A percentile compares a stretch with the other conserved stretches of the same genome.
Conservation (phyloP, 1,140 invertebrate species). For the Portunus trituberculatus region DNA sequence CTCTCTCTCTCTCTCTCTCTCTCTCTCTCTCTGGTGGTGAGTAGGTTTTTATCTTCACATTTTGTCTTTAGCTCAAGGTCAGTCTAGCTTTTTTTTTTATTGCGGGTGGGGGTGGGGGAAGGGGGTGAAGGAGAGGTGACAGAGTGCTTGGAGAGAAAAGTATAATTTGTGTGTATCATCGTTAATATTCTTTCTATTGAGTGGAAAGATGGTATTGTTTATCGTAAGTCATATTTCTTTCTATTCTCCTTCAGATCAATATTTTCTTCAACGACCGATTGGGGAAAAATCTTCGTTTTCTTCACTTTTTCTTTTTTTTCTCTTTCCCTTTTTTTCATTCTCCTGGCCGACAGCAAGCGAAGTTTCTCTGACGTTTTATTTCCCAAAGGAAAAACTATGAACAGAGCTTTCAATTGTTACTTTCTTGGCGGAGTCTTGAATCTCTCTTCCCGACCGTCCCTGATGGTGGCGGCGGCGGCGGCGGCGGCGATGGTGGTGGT, state of each 20-base stretch:
- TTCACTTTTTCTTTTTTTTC: too few relatives aligned
- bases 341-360: neutral
- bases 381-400: neutral
- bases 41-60: neutral
- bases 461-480: neutral
- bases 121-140: too few relatives aligned
- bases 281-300: too few relatives aligned
- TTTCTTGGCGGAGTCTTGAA: neutral
- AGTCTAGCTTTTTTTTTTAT: neutral
- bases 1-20: too few relatives aligned
- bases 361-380: constrained; percentile 4
- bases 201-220: neutral
- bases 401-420: neutral
- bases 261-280: too few relatives aligned
- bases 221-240: neutral
- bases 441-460: neutral
- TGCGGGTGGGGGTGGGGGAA: too few relatives aligned
- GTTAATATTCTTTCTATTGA: neutral
- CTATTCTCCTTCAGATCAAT: neutral
- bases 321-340: neutral
- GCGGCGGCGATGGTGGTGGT: too few relatives aligned
- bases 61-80: neutral
- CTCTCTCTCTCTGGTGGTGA: too few relatives aligned
- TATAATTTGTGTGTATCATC: neutral
- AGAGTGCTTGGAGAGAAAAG: neutral